Percentiles rank a stretch among this genome's conserved stretches.
Evolutionary conservation across 2,888 invertebrate species (phyloP).

Genomic region (Eristalis arbustorum): DNA sequence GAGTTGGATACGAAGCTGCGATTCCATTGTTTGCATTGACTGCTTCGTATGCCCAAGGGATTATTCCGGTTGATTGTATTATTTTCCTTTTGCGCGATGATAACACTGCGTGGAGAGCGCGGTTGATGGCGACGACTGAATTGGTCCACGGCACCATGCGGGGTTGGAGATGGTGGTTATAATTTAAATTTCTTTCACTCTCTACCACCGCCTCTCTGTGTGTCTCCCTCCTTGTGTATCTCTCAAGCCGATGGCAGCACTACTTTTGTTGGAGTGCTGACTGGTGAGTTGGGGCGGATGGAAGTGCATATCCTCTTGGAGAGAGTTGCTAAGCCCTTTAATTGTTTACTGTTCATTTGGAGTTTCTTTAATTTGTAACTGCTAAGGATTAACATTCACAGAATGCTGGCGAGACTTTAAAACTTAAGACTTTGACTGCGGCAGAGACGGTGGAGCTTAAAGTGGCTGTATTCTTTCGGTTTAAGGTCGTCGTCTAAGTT

Average conservation of each 20-base stretch:
- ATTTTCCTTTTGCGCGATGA: slow-evolving; percentile 63
- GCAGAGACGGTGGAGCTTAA: background rate
- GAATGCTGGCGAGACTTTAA: background rate
- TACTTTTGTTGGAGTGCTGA: background rate
- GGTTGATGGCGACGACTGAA: background rate
- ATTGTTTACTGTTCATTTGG: background rate
- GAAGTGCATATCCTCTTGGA: background rate
- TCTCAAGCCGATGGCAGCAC: background rate
- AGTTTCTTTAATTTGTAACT: background rate
- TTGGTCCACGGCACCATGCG: background rate
- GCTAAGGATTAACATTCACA: background rate
- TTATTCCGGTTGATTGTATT: slow-evolving; percentile 70
- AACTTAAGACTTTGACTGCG: background rate
- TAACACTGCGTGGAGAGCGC: slow-evolving; percentile 28
- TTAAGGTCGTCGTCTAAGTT: too few relatives aligned
- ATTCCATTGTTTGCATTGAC: slow-evolving; percentile 69
- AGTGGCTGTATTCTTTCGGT: too few relatives aligned
- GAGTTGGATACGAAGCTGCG: slow-evolving; percentile 56
- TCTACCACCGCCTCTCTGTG: background rate
- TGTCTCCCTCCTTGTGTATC: too few relatives aligned
- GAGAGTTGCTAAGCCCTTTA: background rate
- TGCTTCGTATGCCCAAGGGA: slow-evolving; percentile 69
- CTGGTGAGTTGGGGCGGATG: background rate
- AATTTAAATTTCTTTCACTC: background rate
- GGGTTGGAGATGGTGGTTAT: background rate